Conservation (phyloP, 2,888 invertebrate species). For the Drosophila affinis region DNA sequence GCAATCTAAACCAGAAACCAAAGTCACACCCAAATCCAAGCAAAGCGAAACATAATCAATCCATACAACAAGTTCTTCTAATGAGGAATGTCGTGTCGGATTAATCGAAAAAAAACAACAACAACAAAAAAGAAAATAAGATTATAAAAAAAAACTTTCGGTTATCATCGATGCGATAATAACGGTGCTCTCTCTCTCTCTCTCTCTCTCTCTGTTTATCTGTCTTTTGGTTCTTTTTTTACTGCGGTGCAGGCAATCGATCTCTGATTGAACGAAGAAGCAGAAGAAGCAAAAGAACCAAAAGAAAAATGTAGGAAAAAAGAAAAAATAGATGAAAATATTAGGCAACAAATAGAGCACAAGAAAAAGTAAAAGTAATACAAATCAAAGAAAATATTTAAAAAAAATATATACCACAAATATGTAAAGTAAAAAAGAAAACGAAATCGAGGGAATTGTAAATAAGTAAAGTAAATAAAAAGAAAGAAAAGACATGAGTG, state of each 20-base stretch:
- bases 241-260: too few relatives aligned
- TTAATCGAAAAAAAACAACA: not conserved
- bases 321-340: not conserved
- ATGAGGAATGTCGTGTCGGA: constrained; percentile 8
- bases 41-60: not conserved
- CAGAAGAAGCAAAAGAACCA: not conserved
- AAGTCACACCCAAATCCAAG: not conserved
- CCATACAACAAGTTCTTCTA: not conserved
- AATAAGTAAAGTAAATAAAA: constrained; percentile 1
- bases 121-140: too few relatives aligned
- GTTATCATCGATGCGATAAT: constrained; percentile 9
- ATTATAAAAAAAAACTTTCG: not conserved
- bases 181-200: not conserved
- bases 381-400: not conserved
- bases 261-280: too few relatives aligned
- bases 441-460: too few relatives aligned
- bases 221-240: not conserved
- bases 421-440: not conserved
- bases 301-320: not conserved
- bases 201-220: not conserved
- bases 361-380: not conserved
- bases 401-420: not conserved
- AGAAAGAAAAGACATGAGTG: not conserved
- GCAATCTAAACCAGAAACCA: not conserved
- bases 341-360: not conserved